Evolutionary conservation across 2,113 vertebrate species (phyloP), one percentile per base, ranked within the genome.

Genomic region (Arothron firmamentum): DNA sequence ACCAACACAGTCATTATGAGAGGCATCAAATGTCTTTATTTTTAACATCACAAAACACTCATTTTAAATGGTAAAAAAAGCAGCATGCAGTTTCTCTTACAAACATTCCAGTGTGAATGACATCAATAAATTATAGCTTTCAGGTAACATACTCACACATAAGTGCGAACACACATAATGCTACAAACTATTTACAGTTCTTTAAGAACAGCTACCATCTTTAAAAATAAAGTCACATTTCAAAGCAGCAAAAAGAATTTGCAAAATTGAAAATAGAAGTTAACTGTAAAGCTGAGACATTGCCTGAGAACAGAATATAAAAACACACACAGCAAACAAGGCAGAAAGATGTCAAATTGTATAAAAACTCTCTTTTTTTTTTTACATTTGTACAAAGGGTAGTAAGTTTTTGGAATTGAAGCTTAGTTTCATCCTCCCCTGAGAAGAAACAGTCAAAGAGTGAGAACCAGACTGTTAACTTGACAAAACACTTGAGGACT

Each of bases 401-500:
- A 85, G 92, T 94, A 90, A 91, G 70, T 64, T 64, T 51, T 78
- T 67, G 14, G 79, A 67, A 67, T 55, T 31, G 56, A 82, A 81
- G 62, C 69, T 82, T 85, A 80, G 21, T 55, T 75, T 48, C 6
- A 5, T 28, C 62, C 28, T 56, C 63, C 63, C 58, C 52, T 61
- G 57, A 59, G 57, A 47, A 38, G n/a, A 21, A 68, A 6, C 51
- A 78, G 71, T 65, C 75, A 53, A 59, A 42, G 54, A 53, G 14
- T 61, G 52, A 6, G 15, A 41, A 4, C 21, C 17, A 31, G 21
- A 13, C 34, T 16, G 91, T 95, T 98, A 99, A 92, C 96, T 97
- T 56, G 94, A 95, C 56, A 97, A 92, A 80, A 94, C 96, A 85
- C 96, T 98, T 0, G 96, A 99, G n/a, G 96, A 98, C 70, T 99